A percentile compares a stretch with the other conserved stretches of the same genome.
Evolutionary conservation across 2,888 invertebrate genomes (phyloP).

Genomic region (Silvanus unidentatus): DNA sequence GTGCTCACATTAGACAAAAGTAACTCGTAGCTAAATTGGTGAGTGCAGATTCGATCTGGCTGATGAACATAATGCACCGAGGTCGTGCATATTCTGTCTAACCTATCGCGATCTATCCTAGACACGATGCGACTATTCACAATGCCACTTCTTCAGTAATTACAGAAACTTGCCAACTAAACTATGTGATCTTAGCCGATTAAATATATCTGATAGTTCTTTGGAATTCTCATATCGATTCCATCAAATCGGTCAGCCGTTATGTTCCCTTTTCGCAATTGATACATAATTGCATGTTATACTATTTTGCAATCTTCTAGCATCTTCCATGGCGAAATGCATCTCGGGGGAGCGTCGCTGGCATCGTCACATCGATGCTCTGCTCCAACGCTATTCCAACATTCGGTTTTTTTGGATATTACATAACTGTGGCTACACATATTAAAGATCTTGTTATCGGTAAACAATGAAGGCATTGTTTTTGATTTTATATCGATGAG

Average conservation of each 20-base stretch:
- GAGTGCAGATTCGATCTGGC: slow-evolving; percentile 17
- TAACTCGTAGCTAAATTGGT: slow-evolving; percentile 17
- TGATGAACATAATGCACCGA: slow-evolving; percentile 16
- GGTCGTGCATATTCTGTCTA: slow-evolving; percentile 23
- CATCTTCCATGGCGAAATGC: too few species aligned
- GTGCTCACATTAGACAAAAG: slow-evolving; percentile 1
- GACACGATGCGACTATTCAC: slow-evolving; percentile 25
- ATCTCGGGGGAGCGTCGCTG: too few species aligned
- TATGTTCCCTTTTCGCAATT: not conserved
- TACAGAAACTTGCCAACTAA: slow-evolving; percentile 26
- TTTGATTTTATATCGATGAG: slow-evolving; percentile 21
- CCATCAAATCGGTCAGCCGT: slow-evolving; percentile 1
- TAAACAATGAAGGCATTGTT: slow-evolving; percentile 40
- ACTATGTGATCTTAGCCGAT: slow-evolving; percentile 20
- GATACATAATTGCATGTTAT: slow-evolving; percentile 3
- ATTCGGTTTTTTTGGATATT: not conserved
- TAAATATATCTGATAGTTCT: slow-evolving; percentile 20
- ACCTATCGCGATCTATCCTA: slow-evolving; percentile 26
- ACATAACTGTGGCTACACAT: slow-evolving; percentile 28
- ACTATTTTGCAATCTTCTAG: not conserved
- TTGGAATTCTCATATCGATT: slow-evolving; percentile 4
- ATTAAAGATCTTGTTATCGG: slow-evolving; percentile 32
- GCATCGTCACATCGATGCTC: not conserved
- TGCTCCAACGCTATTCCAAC: too few species aligned
- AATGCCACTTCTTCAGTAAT: slow-evolving; percentile 31